These are phyloP conservation scores for Sapayoa aenigma DNA, from an alignment of 2,113 vertebrate genomes.

Conservation along the genomic window DNA sequence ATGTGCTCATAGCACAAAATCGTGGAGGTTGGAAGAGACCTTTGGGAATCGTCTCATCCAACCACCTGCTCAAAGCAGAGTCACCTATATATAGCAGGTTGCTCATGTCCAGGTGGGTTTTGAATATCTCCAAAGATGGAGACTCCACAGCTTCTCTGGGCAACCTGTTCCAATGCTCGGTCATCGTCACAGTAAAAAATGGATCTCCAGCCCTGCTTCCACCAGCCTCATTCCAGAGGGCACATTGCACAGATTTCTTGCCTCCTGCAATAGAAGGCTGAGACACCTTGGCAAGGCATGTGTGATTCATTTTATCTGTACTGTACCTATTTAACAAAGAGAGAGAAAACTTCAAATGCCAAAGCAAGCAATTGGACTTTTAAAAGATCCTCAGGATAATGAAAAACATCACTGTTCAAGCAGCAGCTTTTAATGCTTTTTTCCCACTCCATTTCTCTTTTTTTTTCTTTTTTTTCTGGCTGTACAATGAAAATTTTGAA, in stretches of 20 bases:
- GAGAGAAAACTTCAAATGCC: not conserved
- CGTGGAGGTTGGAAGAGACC: not conserved
- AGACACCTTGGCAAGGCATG: not conserved
- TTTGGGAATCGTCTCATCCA: not conserved
- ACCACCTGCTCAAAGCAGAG: not conserved
- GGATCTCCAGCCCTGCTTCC: not conserved
- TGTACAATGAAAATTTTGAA: not conserved
- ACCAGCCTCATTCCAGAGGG: not conserved
- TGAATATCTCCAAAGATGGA: not conserved
- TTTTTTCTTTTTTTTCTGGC: not conserved
- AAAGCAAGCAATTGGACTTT: not conserved
- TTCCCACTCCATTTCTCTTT: not conserved
- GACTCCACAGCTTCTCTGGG: not conserved
- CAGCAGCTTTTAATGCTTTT: not conserved
- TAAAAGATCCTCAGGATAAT: not conserved
- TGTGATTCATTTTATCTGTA: not conserved
- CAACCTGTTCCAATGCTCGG: not conserved
- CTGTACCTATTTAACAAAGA: not conserved
- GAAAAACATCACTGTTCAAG: not conserved
- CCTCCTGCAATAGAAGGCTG: not conserved
- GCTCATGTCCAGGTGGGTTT: not conserved
- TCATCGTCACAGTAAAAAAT: not conserved
- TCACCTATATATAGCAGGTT: not conserved
- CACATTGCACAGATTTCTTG: not conserved
- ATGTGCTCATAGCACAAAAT: rapidly evolving